Base-by-base conservation (phyloP, 2,113 vertebrate species). In the Collichthys lucidus region DNA sequence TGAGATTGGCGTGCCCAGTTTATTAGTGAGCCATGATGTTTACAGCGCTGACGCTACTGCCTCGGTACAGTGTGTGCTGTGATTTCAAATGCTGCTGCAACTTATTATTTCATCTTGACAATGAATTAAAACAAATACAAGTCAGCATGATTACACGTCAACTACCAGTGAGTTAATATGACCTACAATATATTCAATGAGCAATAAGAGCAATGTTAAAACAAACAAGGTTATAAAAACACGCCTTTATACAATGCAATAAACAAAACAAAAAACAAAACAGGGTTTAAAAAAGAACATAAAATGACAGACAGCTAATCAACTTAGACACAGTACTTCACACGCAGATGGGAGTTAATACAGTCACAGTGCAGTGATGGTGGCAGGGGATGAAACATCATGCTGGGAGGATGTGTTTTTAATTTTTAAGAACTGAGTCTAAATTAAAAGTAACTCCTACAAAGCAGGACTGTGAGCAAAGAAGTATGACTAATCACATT, bases 261-360 rank as follows among this genome's bases (percentile, higher is more conserved):
- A 64, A 71, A 82, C 26, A 20, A 76, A 35, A 74, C 11, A 70
- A 20, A 74, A 42, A 60, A 47, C 49, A 4, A 83, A 66, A 72
- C n/a, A 84, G 35, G 44, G n/a, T 67, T 65, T 46, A 74, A 74
- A 59, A 85, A 62, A 64, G 52, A 79, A 55, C 16, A 76, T 49
- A 74, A 79, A 90, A 86, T 56, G 76, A 87, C 73, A 88, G 66
- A 84, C 55, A 82, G 24, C 66, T 81, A 63, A 81, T 91, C n/a
- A 84, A 83, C 63, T 82, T 77, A 63, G 49, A 74, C 82, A 85
- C 53, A 75, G 70, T 35, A 50, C 24, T 15, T 83, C 26, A 69
- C 63, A 90, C 77, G 91, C 85, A 88, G 75, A 92, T 90, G 83
- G 60, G 72, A 78, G 90, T 92, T 93, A 94, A 92, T 83, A 60